These are phyloP conservation scores for Streptopelia turtur DNA, from an alignment of 2,797 vertebrate genomes.

Conservation along the genomic window DNA sequence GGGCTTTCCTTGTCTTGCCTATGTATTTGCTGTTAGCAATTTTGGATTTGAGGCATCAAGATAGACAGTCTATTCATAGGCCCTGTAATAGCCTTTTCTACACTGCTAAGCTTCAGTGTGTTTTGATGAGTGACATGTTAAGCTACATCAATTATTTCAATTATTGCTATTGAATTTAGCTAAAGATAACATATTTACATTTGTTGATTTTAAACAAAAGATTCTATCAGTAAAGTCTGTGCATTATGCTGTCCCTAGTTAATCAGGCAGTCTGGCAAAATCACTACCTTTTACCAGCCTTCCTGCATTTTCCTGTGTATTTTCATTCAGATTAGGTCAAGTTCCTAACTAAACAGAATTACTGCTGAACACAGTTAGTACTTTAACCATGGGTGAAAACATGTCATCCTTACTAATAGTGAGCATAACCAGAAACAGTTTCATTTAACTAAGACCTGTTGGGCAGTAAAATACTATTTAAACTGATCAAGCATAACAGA, in stretches of 20 bases:
- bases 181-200: not conserved
- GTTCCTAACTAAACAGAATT: not conserved
- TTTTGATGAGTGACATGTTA: not conserved
- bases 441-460: not conserved
- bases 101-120: not conserved
- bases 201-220: not conserved
- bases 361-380: not conserved
- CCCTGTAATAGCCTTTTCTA: not conserved
- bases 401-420: not conserved
- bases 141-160: not conserved
- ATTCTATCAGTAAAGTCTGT: not conserved
- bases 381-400: not conserved
- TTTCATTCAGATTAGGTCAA: not conserved
- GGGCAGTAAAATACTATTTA: not conserved
- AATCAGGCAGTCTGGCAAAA: not conserved
- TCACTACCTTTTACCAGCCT: not conserved
- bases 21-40: not conserved
- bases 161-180: not conserved
- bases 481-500: not conserved
- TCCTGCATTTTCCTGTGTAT: not conserved
- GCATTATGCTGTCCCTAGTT: not conserved
- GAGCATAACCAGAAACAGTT: not conserved
- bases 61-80: not conserved
- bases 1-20: not conserved
- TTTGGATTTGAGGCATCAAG: not conserved